A percentile compares a stretch with the other conserved stretches of the same genome.
Evolutionary conservation across 2,797 vertebrate genomes (phyloP).

Genomic region (Poliocrania exsul): DNA sequence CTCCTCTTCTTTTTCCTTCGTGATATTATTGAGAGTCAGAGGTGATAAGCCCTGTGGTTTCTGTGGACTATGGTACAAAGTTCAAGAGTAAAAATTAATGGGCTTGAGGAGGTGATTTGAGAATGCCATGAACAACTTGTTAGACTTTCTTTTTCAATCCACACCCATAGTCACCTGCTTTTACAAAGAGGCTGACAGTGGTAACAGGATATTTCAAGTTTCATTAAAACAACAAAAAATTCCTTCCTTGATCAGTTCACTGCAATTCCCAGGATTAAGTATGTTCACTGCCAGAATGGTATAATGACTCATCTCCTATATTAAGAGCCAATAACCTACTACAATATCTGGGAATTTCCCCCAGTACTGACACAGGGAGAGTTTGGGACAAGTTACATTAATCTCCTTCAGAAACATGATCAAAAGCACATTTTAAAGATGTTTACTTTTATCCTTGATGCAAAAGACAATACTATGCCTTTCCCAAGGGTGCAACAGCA

Average conservation of each 20-base stretch:
- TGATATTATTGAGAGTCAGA: neutral
- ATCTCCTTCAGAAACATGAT: neutral
- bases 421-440: neutral
- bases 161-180: conserved; percentile 13
- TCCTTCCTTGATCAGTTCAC: neutral
- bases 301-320: neutral
- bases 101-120: neutral
- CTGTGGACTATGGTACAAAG: neutral
- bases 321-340: neutral
- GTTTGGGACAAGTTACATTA: neutral
- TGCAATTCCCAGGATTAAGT: neutral
- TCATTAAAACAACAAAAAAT: neutral
- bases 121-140: neutral
- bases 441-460: neutral
- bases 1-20: too few species aligned
- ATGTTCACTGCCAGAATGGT: neutral
- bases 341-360: neutral
- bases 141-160: neutral
- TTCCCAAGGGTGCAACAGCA: neutral
- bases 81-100: neutral
- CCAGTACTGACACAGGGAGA: neutral
- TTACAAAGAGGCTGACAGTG: neutral
- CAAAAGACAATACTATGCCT: neutral
- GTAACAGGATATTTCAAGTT: conserved; percentile 2
- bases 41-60: neutral